These are phyloP conservation scores for Elymnias hypermnestra DNA, from an alignment of 1,140 invertebrate species.

Conservation along the genomic window DNA sequence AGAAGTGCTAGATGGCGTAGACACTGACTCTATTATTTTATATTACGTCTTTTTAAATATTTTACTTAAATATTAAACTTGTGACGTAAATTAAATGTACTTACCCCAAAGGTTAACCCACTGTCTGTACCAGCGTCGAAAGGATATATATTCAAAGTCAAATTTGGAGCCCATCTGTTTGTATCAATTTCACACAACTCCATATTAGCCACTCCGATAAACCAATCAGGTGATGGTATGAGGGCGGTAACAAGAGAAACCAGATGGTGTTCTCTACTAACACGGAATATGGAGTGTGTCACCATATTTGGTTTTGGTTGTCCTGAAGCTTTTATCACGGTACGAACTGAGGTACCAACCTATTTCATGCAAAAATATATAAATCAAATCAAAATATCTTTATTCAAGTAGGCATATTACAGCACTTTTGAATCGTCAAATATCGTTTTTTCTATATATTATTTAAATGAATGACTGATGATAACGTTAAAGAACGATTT, in stretches of 20 bases:
- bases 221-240: constrained; percentile 63
- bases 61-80: too few species aligned
- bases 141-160: constrained; percentile 54
- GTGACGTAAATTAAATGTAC: constrained; percentile 7
- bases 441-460: too few species aligned
- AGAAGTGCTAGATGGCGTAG: too few species aligned
- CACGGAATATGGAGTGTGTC: constrained; percentile 46
- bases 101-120: constrained; percentile 52
- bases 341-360: constrained; percentile 47
- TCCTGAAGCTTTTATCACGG: constrained; percentile 53
- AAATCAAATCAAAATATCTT: neutral
- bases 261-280: constrained; percentile 39
- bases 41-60: too few species aligned
- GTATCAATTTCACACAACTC: constrained; percentile 46
- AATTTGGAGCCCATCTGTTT: constrained; percentile 40
- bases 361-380: constrained; percentile 18
- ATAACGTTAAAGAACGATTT: too few species aligned
- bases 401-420: too few species aligned
- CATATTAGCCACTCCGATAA: constrained; percentile 56
- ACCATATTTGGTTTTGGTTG: constrained; percentile 40
- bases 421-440: too few species aligned
- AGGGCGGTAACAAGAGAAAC: constrained; percentile 51
- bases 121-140: constrained; percentile 64
- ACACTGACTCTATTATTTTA: too few species aligned
- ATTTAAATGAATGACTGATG: too few species aligned